Base-by-base conservation (phyloP, 2,888 invertebrate genomes). In the Watsonalla binaria region DNA sequence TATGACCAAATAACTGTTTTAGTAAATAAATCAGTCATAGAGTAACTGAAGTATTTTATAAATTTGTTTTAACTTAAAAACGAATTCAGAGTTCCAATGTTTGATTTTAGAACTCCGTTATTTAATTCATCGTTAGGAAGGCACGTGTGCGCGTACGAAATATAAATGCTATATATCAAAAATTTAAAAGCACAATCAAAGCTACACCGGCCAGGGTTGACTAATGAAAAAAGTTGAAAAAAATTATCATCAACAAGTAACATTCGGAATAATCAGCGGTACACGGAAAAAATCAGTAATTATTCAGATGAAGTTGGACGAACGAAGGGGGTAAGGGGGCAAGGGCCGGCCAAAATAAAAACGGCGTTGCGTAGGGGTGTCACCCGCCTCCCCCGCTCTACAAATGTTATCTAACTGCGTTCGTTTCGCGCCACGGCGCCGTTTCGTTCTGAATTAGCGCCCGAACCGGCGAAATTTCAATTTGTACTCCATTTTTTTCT, bases 251-350 rank as follows among this genome's bases (percentile, higher is more conserved):
- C 86, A 85, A 86, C 90, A 87, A 89, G 89, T 88, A 89, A 90
- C 90, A 90, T 87, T 89, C 88, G 84, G 89, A 86, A 90, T 90
- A 89, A 90, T 90, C 90, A 90, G 90, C 85, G 87, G 90, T 86
- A 90, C 90, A 90, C 88, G 88, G 86, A 89, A 90, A 84, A 90
- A 89, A 90, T 89, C 90, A 89, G 90, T 90, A 90, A 90, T 90
- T 90, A 90, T 90, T 90, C 90, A 90, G 90, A 90, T 90, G 90
- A 90, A 90, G 90, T 90, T 87, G 90, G 89, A 89, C 89, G 87
- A 86, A 73, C 84, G 86, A 86, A 82, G 89, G 89, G 88, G 89
- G 85, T 81, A 78, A 80, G 86, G 86, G 87, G 87, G 86, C 80
- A 87, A 85, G 87, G 90, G 88, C 86, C 85, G 88, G 86, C 85